Conservation (phyloP, 1,140 invertebrate species). For the Paramacrobiotus metropolitanus region DNA sequence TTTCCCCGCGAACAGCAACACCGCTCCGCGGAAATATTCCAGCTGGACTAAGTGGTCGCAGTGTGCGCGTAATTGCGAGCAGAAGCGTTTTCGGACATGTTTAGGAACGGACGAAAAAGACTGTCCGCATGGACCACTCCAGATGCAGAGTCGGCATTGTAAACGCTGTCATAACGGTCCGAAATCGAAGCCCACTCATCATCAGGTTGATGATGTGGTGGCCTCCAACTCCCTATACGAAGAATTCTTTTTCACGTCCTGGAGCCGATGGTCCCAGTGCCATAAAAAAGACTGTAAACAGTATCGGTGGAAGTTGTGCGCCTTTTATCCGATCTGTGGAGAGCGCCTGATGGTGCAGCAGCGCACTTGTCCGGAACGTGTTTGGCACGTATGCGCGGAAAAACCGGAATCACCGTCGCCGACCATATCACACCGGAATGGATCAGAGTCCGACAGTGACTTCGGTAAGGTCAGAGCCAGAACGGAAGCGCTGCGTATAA, state of each 20-base stretch:
- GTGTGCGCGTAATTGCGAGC: background rate
- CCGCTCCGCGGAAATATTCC: conserved; percentile 2
- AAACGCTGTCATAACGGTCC: background rate
- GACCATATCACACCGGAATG: no score
- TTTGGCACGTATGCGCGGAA: no score
- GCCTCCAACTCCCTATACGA: background rate
- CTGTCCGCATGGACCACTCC: background rate
- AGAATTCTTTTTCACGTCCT: background rate
- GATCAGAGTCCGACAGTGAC: background rate
- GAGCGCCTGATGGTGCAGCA: background rate
- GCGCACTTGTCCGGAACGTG: background rate
- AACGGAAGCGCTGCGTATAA: background rate
- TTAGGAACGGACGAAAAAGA: background rate
- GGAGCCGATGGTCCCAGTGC: background rate
- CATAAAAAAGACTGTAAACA: background rate
- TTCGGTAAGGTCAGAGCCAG: background rate
- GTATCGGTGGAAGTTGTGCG: background rate
- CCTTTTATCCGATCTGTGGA: background rate
- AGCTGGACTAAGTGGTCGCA: conserved; percentile 1
- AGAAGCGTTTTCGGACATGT: background rate
- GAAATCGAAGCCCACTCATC: background rate
- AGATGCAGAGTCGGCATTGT: background rate
- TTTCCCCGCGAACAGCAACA: no score
- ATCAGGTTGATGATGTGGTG: background rate
- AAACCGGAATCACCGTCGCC: no score